phyloP scores from a whole-genome alignment of 2,888 invertebrate species.

The Phorcus lineatus region DNA sequence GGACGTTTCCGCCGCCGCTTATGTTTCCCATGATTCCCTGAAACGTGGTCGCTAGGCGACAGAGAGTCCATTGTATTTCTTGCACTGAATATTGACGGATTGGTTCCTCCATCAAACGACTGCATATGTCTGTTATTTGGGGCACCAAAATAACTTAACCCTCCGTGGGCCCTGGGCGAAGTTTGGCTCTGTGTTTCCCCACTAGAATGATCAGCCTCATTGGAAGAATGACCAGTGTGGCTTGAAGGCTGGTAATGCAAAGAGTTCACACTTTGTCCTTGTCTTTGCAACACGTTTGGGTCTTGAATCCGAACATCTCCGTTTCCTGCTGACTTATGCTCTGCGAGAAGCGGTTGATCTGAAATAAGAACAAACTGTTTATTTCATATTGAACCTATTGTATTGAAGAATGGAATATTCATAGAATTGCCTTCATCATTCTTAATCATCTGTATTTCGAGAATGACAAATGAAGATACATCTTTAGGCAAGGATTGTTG shows the following conservation, averaged over 20 bases:
- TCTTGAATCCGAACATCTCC: not conserved
- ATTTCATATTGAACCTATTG: too few relatives aligned
- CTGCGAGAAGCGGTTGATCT: not conserved
- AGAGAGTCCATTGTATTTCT: constrained; percentile 27
- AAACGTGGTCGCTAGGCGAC: constrained; percentile 15
- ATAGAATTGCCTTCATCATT: too few relatives aligned
- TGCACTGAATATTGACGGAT: not conserved
- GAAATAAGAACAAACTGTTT: not conserved
- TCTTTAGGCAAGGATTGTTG: too few relatives aligned
- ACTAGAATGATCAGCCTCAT: constrained; percentile 11
- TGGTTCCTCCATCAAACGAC: not conserved
- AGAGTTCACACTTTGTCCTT: not conserved
- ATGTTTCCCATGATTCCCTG: constrained; percentile 45
- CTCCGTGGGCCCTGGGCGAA: not conserved
- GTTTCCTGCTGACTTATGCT: not conserved
- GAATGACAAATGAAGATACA: too few relatives aligned
- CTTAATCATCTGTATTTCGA: too few relatives aligned
- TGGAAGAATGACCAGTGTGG: not conserved
- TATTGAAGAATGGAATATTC: too few relatives aligned
- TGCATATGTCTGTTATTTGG: not conserved
- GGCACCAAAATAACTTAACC: not conserved
- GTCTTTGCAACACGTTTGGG: not conserved
- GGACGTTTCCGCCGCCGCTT: constrained; percentile 52
- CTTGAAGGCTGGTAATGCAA: not conserved
- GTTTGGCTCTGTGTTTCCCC: not conserved